Base-by-base conservation (phyloP, 2,797 vertebrate species). In the Nannoperca obscura region DNA sequence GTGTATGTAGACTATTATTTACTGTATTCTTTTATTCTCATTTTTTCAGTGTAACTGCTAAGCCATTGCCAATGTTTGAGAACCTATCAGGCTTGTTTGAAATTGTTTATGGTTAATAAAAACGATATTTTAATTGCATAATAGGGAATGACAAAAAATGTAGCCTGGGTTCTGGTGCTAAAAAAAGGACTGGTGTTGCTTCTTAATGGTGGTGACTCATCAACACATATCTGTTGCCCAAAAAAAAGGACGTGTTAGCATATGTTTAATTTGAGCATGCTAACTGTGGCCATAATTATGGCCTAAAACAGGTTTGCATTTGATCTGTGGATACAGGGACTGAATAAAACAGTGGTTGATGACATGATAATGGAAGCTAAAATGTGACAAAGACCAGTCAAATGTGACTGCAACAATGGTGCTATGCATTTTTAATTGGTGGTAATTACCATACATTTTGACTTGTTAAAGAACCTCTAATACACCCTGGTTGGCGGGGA, bases 241-340 rank as follows among this genome's bases (percentile, higher is more conserved):
- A 57, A 50, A 54, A 9, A 59, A 42, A 38, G 46, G 46, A 24
- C 40, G 59, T 34, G 54, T 77, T 75, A 72, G 58, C 63, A 75
- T 62, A 27, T 32, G 44, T 63, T 66, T 38, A 52, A 77, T 67
- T 42, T 62, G 34, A 62, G 40, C 15, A 63, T 9, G 32, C 5
- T 38, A 52, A 24, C 17, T 54, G 36, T 64, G 46, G 32, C 67
- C 64, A 62, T 5, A 63, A 74, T 42, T 61, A 40, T n/a, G 6
- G 27, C 38, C 46, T 53, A 4, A 36, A 61, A 54, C 2, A 49
- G 40, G 24, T 19, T 44, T 40, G 12, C 42, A 68, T 69, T 81
- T 66, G 55, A 79, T 76, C n/a, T 61, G 20, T 11, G 19, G 60
- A 57, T 58, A 19, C 8, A 58, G 38, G 4, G 12, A 19, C 8